Evolutionary conservation across 1,140 invertebrate species (phyloP).

Genomic region (Gryllus bimaculatus): DNA sequence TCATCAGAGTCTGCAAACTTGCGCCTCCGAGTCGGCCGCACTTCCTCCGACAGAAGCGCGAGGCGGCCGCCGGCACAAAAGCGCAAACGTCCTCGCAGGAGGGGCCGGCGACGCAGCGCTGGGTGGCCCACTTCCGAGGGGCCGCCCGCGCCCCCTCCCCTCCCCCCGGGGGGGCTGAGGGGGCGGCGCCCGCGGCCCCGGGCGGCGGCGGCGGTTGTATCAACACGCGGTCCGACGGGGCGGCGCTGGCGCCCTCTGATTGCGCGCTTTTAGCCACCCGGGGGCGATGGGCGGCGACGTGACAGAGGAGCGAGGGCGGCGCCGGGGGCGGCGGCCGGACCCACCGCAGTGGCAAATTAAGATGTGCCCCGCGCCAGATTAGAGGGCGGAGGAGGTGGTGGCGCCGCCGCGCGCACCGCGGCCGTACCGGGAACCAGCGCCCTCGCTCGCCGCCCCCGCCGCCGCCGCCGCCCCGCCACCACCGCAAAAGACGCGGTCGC

Average conservation of each 20-base stretch:
- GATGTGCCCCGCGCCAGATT: background rate
- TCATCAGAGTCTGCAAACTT: no score
- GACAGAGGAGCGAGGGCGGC: no score
- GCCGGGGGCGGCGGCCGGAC: background rate
- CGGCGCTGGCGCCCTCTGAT: background rate
- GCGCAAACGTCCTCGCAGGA: background rate
- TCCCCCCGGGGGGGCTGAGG: no score
- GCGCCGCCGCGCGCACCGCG: background rate
- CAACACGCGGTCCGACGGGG: no score
- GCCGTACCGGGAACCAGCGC: background rate
- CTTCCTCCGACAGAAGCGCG: background rate
- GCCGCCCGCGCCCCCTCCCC: no score
- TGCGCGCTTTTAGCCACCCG: background rate
- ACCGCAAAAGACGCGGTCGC: background rate
- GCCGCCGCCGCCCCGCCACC: background rate
- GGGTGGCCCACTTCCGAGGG: background rate
- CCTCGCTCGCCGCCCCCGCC: no score
- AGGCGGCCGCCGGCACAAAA: background rate
- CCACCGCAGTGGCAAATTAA: background rate
- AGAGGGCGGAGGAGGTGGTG: no score
- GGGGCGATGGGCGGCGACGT: no score
- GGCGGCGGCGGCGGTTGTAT: no score
- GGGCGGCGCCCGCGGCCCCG: no score
- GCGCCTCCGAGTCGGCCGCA: background rate
- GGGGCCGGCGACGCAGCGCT: background rate